phyloP scores from a whole-genome alignment of 2,113 vertebrate genomes.

The Larimichthys polyactis region DNA sequence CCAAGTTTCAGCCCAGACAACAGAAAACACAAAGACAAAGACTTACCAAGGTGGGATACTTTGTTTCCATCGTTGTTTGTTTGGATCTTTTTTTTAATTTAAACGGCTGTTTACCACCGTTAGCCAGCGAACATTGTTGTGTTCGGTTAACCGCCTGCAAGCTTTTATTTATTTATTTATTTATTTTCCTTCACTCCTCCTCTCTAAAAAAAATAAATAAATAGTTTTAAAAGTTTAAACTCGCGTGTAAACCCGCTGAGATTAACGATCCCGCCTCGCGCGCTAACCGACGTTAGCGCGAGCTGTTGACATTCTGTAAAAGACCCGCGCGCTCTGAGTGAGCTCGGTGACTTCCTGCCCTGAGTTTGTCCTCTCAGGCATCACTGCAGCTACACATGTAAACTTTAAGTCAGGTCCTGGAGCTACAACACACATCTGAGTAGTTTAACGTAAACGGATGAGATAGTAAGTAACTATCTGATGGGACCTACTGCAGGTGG shows the following conservation, averaged over 20 bases:
- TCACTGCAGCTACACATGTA: accelerated
- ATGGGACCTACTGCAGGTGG: accelerated
- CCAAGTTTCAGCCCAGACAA: not conserved
- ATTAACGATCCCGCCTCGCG: accelerated
- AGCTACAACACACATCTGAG: not conserved
- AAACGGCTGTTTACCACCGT: not conserved
- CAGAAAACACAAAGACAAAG: not conserved
- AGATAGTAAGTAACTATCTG: not conserved
- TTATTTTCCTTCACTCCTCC: not conserved
- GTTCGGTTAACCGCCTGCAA: too few species aligned
- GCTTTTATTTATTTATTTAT: too few species aligned
- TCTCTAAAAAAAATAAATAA: not conserved
- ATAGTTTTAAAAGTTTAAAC: not conserved
- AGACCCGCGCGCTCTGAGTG: conserved; percentile 33
- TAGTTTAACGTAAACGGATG: not conserved
- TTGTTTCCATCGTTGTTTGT: conserved; percentile 49
- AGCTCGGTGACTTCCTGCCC: accelerated
- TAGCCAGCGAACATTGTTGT: conserved; percentile 2
- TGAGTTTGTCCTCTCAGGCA: not conserved
- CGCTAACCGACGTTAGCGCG: not conserved
- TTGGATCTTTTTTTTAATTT: not conserved
- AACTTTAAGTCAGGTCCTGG: too few species aligned
- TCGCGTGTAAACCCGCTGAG: not conserved
- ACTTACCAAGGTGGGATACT: conserved; percentile 56
- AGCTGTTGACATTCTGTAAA: conserved; percentile 34